phyloP scores from a whole-genome alignment of 2,888 invertebrate species.

The Volucella inflata region DNA sequence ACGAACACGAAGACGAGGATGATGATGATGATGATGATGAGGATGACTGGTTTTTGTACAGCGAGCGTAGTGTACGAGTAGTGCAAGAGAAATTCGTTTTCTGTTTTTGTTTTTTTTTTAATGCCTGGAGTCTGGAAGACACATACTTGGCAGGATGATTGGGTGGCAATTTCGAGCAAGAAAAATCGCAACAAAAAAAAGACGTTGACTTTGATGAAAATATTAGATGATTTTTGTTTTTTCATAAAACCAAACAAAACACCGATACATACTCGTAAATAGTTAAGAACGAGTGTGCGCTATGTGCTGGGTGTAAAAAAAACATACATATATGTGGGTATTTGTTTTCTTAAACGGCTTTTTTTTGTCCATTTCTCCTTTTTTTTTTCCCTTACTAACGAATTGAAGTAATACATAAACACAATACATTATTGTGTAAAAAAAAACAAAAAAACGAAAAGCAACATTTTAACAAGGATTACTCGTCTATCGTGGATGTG shows the following conservation, averaged over 20 bases:
- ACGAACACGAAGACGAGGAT: slow-evolving; percentile 12
- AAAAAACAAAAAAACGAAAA: too few relatives aligned
- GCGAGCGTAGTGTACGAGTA: background rate
- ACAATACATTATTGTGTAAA: too few relatives aligned
- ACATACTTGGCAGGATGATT: slow-evolving; percentile 33
- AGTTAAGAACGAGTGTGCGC: too few relatives aligned
- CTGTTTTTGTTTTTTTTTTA: slow-evolving; percentile 1
- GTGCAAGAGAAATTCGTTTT: slow-evolving; percentile 10
- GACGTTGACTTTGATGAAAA: slow-evolving; percentile 1
- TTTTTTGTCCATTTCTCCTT: too few relatives aligned
- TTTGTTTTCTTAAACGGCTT: too few relatives aligned
- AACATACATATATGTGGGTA: too few relatives aligned
- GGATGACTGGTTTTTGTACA: slow-evolving; percentile 14
- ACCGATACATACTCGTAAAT: background rate
- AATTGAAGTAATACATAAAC: too few relatives aligned
- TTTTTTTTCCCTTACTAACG: too few relatives aligned
- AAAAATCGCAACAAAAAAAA: background rate
- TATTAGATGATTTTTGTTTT: slow-evolving; percentile 34
- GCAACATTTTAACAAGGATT: too few relatives aligned
- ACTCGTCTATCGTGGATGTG: too few relatives aligned
- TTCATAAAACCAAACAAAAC: background rate
- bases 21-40: slow-evolving; percentile 19
- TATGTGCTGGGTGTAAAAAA: too few relatives aligned
- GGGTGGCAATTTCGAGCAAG: slow-evolving; percentile 42
- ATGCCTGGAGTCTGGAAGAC: slow-evolving; percentile 3